Evolutionary conservation across 2,113 vertebrate species (phyloP), one percentile per base, ranked within the genome.

Genomic region (Poeciliopsis occidentalis): DNA sequence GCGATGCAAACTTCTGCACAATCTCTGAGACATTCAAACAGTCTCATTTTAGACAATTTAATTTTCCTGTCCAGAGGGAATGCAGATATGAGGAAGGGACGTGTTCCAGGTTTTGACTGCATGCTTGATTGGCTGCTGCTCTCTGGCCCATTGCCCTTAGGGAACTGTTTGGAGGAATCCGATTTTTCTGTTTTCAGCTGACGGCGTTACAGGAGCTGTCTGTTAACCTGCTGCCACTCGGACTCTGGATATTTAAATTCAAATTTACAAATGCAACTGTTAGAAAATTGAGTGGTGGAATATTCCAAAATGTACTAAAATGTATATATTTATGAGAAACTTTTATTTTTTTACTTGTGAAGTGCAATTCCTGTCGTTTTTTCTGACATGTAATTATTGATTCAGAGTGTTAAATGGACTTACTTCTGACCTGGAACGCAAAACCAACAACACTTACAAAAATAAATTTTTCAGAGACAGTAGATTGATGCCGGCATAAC

Each of bases 51-150:
- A 27, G 57, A 0, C 15, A 31, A 8, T 68, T 68, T 67, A 11
- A 37, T 29, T 30, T 26, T 67, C 67, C 13, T 24, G 39, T 2
- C 30, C 69, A 4, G 34, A 15, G 51, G 41, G 15, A 75, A 1
- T 76, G 63, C 17, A 67, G 32, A 60, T 29, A n/a, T 51, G 39
- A n/a, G 10, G 30, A 44, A 27, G 26, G 39, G 13, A 27, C 51
- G 57, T 27, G 27, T 12, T 65, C 32, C 34, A 66, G 66, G 31
- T 57, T 70, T 73, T 15, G 60, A 67, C 74, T 22, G 31, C 13
- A 39, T n/a, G 80, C 64, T 79, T 64, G 87, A 87, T 84, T 75
- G 83, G 80, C 79, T 65, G 69, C 51, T 73, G 75, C 65, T 82
- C 76, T 82, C 78, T 78, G 76, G 75, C 74, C 27, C 62, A 3